A percentile compares a stretch with the other conserved stretches of the same genome.
Conservation (phyloP, 2,888 invertebrate genomes). For the Ormyrus labotus region DNA sequence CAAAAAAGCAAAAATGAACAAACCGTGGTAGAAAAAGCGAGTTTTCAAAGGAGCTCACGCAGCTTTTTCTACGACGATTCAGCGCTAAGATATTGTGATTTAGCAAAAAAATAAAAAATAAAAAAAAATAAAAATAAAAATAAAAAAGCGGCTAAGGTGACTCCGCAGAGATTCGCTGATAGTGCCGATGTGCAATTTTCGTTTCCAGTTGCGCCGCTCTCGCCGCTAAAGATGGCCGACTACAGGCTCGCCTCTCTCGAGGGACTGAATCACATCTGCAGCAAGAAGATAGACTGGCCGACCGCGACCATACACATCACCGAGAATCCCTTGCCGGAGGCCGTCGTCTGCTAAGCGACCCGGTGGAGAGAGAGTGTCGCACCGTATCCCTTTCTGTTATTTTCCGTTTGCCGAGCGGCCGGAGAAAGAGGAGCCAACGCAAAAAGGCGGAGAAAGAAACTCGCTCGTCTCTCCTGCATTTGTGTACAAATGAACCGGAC, state of each 20-base stretch:
- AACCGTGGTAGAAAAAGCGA: slow-evolving; percentile 27
- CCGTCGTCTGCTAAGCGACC: slow-evolving; percentile 82
- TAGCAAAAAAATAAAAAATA: neutral
- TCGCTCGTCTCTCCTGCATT: slow-evolving; percentile 42
- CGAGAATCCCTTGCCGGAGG: slow-evolving; percentile 87
- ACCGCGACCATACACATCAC: slow-evolving; percentile 86
- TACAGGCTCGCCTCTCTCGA: slow-evolving; percentile 81
- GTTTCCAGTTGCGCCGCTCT: slow-evolving; percentile 83
- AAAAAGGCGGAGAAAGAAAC: neutral
- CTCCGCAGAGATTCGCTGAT: slow-evolving; percentile 48
- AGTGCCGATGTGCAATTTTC: slow-evolving; percentile 58
- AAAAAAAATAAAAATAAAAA: too few species aligned
- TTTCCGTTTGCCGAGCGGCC: slow-evolving; percentile 1
- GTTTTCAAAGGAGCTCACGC: neutral
- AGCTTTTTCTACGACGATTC: slow-evolving; percentile 32
- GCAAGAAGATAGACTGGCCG: slow-evolving; percentile 76
- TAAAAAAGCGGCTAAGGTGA: neutral
- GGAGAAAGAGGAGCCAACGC: neutral
- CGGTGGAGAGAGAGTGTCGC: neutral
- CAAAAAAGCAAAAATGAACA: slow-evolving; percentile 23
- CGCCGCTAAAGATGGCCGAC: slow-evolving; percentile 83
- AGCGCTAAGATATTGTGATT: slow-evolving; percentile 24
- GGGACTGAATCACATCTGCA: slow-evolving; percentile 76
- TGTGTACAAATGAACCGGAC: slow-evolving; percentile 41
- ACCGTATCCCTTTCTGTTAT: slow-evolving; percentile 24